These are phyloP conservation scores for Cantharis rufa DNA, from an alignment of 2,888 invertebrate genomes.

Conservation along the genomic window DNA sequence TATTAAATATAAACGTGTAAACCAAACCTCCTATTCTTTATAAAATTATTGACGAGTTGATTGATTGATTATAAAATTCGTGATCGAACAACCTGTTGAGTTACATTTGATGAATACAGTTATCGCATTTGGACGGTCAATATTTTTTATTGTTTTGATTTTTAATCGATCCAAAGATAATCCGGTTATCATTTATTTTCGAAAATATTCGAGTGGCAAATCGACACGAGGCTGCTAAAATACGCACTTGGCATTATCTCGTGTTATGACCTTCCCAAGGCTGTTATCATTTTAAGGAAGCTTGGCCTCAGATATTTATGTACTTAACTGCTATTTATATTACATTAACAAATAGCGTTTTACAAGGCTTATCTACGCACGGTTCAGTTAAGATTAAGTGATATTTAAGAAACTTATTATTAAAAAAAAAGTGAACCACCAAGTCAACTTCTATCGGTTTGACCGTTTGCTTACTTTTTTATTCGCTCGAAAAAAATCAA, in stretches of 20 bases:
- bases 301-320: conserved; percentile 12
- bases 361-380: not conserved
- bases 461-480: not conserved
- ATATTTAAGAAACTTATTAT: not conserved
- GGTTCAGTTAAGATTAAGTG: not conserved
- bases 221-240: conserved; percentile 22
- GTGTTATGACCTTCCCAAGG: conserved; percentile 18
- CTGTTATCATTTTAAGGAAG: conserved; percentile 24
- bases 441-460: not conserved
- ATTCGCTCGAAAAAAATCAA: not conserved
- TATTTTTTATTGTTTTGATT: not conserved
- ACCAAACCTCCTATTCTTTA: conserved; percentile 13
- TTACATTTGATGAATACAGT: not conserved
- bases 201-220: conserved; percentile 6
- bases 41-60: not conserved
- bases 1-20: conserved; percentile 17
- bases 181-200: not conserved
- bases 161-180: not conserved
- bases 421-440: not conserved
- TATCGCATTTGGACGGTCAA: not conserved
- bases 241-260: conserved; percentile 10
- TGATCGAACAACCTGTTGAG: conserved; percentile 1
- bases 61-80: conserved; percentile 7
- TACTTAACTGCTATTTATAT: not conserved
- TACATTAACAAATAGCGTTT: not conserved